Base-by-base conservation (phyloP, 2,113 vertebrate genomes). In the Zosterops japonicus region DNA sequence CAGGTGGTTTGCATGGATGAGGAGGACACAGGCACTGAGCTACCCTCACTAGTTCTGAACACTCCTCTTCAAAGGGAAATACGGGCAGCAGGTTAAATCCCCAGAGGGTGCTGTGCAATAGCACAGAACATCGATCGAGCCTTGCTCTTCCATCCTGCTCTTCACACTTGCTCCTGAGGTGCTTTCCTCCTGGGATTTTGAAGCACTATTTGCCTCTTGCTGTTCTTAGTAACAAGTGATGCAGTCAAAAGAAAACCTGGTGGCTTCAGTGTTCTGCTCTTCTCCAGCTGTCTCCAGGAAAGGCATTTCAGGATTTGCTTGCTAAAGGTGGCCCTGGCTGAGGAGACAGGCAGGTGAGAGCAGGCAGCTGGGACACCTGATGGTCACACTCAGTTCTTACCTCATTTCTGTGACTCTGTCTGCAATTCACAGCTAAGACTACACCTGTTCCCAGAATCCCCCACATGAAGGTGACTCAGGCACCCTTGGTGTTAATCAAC, bases 401-500 rank as follows among this genome's bases (percentile, higher is more conserved):
- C 33, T 28, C 19, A 12, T 49, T 57, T 79, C 65, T 60, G 49
- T 5, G 23, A 1, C 36, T 83, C 39, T 53, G 46, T 46, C 60
- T 78, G 47, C 44, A 85, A 2, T 21, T 42, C 70, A 29, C 20
- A 47, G 14, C 50, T 74, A 23, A 39, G 31, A 6, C 20, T 36
- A 4, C 0, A 0, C 11, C 20, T 5, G 10, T 7, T 25, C 33
- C 29, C 60, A 33, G 64, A 14, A 36, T 29, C 33, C 50, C 33
- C 39, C 74, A 35, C 20, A 1, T 4, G 28, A 22, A 9, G 4
- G 50, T 63, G 64, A 53, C 50, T 31, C 41, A 68, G 49, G 47
- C 21, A 69, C 9, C 20, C 49, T 53, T 1, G 0, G 16, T 15
- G 24, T 9, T 50, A 69, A 78, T 12, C 53, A 36, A 25, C 44